Evolutionary conservation across 2,888 invertebrate species (phyloP), one percentile per base, ranked within the genome.

Genomic region (Megamerina dolium): DNA sequence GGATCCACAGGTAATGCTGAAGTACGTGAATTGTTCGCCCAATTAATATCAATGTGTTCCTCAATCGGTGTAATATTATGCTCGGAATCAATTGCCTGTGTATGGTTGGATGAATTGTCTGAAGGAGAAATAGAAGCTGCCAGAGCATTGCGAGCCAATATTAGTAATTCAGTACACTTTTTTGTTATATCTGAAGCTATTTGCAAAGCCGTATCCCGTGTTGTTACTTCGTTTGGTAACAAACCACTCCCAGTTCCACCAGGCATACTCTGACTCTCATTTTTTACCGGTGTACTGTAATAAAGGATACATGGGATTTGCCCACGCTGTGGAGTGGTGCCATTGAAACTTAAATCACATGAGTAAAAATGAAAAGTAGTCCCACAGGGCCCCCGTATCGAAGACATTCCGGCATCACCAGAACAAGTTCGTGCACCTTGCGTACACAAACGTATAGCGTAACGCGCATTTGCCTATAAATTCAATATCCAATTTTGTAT

Each of bases 271-370:
- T 59, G 49, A 5, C 54, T 48, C 31, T 71, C 70, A 32, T 53
- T 61, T 29, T 70, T 72, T 2, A 68, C 46, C 2, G 72, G 70
- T 12, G 70, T 66, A 42, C 72, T 72, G 33, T 68, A 71, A 64
- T 96, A 97, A 13, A 96, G 75, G 36, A 97, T 79, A 60, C 87
- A 85, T 0, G 97, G 96, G 60, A 97, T 83, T 74, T 97, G 97
- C 9, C 97, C 97, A 41, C 96, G 78, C 0, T 88, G 86, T 50
- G 93, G 82, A 6, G 92, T 94, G 1, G 96, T 96, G n/a, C 96
- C 96, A 67, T 96, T 95, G 66, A 89, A 90, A 68, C 94, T 94
- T 33, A 95, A 76, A 10, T 93, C 88, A 68, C 93, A 94, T 2
- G 92, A 86, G 20, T 86, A 83, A 68, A 91, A 96, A 35, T 85